phyloP scores from a whole-genome alignment of 2,888 invertebrate species.

The Ormia ochracea region DNA sequence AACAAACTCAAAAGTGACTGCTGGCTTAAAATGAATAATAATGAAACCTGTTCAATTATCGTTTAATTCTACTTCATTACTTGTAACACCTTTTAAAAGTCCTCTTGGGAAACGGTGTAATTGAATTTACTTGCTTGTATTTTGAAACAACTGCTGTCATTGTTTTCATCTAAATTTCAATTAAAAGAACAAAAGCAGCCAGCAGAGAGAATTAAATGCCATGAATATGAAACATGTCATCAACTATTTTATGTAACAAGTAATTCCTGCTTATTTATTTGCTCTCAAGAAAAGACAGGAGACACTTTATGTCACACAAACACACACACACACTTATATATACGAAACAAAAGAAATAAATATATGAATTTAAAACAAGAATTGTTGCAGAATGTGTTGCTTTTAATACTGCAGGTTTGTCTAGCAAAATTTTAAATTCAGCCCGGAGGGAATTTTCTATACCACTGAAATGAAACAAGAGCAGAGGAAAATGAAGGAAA shows the following conservation, averaged over 20 bases:
- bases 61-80: background rate
- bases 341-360: background rate
- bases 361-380: background rate
- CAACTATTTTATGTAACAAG: constrained; percentile 41
- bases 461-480: background rate
- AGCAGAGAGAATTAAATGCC: constrained; percentile 3
- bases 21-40: too few species aligned
- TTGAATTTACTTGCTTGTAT: background rate
- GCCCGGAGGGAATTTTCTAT: constrained; percentile 33
- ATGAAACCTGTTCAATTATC: too few species aligned
- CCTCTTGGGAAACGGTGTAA: constrained; percentile 22
- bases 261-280: constrained; percentile 27
- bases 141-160: constrained; percentile 17
- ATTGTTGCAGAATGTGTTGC: background rate
- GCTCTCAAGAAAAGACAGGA: constrained; percentile 2
- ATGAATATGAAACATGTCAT: constrained; percentile 57
- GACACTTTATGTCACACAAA: constrained; percentile 34
- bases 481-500: background rate
- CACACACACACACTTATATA: too few species aligned
- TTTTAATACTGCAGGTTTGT: background rate
- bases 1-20: too few species aligned
- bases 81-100: background rate
- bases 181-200: background rate
- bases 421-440: constrained; percentile 15
- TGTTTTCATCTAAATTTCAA: background rate